Base-by-base conservation (phyloP, 2,888 invertebrate species). In the Noctua janthina region DNA sequence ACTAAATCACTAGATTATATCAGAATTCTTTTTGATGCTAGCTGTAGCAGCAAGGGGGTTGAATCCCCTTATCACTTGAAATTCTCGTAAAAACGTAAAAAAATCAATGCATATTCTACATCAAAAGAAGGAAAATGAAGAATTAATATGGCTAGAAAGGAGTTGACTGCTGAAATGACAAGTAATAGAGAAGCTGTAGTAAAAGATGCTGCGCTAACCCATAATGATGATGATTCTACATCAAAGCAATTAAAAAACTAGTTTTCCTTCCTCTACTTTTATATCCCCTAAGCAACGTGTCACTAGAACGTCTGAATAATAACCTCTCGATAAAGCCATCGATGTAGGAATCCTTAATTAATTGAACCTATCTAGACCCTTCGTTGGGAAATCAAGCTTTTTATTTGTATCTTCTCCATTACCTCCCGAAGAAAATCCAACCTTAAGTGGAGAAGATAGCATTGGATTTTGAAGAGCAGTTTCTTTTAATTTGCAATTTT, bases 401-500 rank as follows among this genome's bases (percentile, higher is more conserved):
- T 96, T 96, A 96, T 95, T 93, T 92, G 87, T 88, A 90, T 85
- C 89, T 86, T 90, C 88, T 87, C 62, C 80, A 62, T 59, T 35
- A 29, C 13, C 35, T 11, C 10, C 3, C 76, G 80, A 46, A 29
- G 73, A 17, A 94, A 90, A 89, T 49, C 62, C 68, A 82, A 88
- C 92, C 83, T 73, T 94, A 91, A 23, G 0, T 0, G 0, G 5
- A 1, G 1, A 0, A 0, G 1, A 86, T 85, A 91, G 76, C 89
- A 90, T 90, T 74, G 79, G 79, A 70, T 89, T 74, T 92, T n/a
- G 80, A 46, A 29, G 0, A 59, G 46, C 2, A 62, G 7, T 7
- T n/a, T 13, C 88, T 92, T 95, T 96, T 96, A 96, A 96, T 96
- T 96, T 96, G 95, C 96, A 96, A 96, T 96, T 95, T 96, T 95